phyloP scores from a whole-genome alignment of 2,797 vertebrate genomes.

The Tinamus major region DNA sequence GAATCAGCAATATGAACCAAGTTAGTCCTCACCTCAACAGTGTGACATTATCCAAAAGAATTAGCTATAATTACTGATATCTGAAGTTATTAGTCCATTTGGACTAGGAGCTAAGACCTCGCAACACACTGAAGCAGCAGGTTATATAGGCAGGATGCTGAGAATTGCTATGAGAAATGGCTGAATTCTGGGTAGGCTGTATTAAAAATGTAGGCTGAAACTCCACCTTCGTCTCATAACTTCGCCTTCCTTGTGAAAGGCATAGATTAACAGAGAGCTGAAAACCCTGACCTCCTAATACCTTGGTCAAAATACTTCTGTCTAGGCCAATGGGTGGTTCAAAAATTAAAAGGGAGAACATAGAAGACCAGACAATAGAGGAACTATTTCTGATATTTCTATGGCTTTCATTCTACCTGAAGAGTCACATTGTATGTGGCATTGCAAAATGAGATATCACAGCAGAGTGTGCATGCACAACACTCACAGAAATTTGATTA shows the following conservation, averaged over 20 bases:
- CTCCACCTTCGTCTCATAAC: background rate
- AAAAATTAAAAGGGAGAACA: background rate
- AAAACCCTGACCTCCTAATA: background rate
- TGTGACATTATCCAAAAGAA: background rate
- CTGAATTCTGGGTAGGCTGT: background rate
- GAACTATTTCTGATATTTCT: background rate
- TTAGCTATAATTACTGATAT: background rate
- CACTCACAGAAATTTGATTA: background rate
- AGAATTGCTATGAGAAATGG: background rate
- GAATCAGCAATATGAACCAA: background rate
- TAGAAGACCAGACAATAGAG: background rate
- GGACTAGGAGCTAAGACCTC: background rate
- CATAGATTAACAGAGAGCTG: background rate
- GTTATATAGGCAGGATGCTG: background rate
- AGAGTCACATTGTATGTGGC: background rate
- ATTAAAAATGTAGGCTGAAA: background rate
- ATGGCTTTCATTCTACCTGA: background rate
- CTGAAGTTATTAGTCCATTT: background rate
- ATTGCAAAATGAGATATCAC: background rate
- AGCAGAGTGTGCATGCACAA: fast-evolving
- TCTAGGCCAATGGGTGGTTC: background rate
- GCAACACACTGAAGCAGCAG: background rate
- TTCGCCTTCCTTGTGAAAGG: background rate
- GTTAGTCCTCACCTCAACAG: background rate
- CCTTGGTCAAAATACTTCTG: background rate